phyloP scores from a whole-genome alignment of 2,797 vertebrate genomes.

The Phalanger gymnotis region DNA sequence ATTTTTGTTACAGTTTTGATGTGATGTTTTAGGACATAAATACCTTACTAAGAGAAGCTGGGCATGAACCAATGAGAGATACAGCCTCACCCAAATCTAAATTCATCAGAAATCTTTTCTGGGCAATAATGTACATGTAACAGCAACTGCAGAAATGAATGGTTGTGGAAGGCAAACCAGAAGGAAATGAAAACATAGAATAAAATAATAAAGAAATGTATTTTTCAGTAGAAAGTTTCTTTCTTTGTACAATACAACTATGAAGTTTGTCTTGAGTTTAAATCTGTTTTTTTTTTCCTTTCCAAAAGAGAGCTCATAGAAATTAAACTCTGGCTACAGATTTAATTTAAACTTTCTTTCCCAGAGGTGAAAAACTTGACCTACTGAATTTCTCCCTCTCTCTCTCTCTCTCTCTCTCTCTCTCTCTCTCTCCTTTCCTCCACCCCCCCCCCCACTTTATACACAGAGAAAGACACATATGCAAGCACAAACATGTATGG shows the following conservation, averaged over 20 bases:
- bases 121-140: background rate
- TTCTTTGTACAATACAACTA: background rate
- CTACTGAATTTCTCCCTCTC: constrained; percentile 16
- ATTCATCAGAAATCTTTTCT: background rate
- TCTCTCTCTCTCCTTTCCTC: too few species aligned
- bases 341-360: background rate
- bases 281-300: background rate
- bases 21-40: background rate
- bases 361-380: background rate
- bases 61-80: background rate
- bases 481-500: background rate
- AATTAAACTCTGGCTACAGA: constrained; percentile 11
- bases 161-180: background rate
- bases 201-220: background rate
- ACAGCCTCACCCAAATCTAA: background rate
- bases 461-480: background rate
- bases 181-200: background rate
- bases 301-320: background rate
- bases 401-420: too few species aligned
- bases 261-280: rapidly evolving
- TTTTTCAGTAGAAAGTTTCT: background rate
- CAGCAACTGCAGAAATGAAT: background rate
- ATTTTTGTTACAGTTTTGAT: constrained; percentile 20
- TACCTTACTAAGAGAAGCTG: background rate
- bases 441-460: too few species aligned